These are phyloP conservation scores for Drosophila pseudotalamancana DNA, from an alignment of 2,888 invertebrate species.

Conservation along the genomic window DNA sequence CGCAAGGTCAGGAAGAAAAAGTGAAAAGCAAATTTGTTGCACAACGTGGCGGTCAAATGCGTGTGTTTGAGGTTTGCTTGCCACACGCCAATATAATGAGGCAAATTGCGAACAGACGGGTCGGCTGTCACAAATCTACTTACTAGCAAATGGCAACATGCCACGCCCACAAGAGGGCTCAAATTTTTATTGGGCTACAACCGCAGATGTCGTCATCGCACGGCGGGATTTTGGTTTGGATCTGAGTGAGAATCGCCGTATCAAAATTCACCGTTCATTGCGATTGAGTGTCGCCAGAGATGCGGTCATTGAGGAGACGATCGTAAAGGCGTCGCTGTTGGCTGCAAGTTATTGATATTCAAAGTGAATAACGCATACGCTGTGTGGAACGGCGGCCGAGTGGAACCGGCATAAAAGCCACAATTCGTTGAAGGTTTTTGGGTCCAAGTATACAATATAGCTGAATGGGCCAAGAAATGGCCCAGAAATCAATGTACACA, in stretches of 20 bases:
- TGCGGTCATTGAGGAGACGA: constrained; percentile 33
- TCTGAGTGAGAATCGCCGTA: constrained; percentile 25
- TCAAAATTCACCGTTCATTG: constrained; percentile 53
- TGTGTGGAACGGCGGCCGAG: constrained; percentile 10
- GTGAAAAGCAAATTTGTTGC: constrained; percentile 46
- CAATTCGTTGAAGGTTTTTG: not conserved
- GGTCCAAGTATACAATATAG: not conserved
- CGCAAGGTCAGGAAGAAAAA: constrained; percentile 53
- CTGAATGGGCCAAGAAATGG: not conserved
- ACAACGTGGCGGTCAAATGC: constrained; percentile 18
- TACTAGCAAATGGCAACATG: constrained; percentile 50
- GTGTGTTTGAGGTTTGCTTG: constrained; percentile 7
- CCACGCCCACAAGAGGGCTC: constrained; percentile 41
- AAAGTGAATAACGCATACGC: constrained; percentile 43
- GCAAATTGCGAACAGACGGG: constrained; percentile 8
- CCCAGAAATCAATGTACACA: constrained; percentile 19
- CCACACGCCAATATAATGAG: constrained; percentile 26
- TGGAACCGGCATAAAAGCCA: not conserved
- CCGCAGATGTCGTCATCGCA: constrained; percentile 48
- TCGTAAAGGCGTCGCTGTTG: constrained; percentile 36
- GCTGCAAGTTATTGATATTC: constrained; percentile 51
- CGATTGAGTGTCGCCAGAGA: constrained; percentile 38
- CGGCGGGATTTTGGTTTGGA: not conserved
- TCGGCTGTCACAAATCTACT: constrained; percentile 44
- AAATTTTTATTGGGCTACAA: constrained; percentile 57